Conservation (phyloP, 2,888 invertebrate species). For the Metacarcinus magister region DNA sequence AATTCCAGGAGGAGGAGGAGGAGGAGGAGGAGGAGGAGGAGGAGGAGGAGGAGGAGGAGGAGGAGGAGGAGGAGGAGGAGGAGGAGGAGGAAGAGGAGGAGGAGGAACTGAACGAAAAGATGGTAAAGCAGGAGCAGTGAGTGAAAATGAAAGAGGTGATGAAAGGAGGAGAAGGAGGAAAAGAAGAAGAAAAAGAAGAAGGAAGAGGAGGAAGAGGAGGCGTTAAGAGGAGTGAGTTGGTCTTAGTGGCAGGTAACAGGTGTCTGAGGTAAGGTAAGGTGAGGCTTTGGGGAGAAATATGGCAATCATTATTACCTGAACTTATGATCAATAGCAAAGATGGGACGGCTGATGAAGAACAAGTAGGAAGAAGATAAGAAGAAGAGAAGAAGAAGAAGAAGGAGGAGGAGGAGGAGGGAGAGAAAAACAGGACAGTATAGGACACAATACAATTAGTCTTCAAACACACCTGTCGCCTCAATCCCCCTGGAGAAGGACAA, state of each 20-base stretch:
- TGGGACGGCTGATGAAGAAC: no score
- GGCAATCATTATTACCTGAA: no score
- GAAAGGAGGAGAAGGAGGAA: not conserved
- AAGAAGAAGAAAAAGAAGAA: not conserved
- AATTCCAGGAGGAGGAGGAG: not conserved
- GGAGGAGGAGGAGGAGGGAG: not conserved
- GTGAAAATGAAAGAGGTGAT: not conserved
- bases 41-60: not conserved
- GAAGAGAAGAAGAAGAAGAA: no score
- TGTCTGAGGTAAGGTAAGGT: no score
- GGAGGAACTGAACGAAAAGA: not conserved
- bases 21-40: slow-evolving; percentile 14
- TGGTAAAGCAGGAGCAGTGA: no score
- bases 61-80: not conserved
- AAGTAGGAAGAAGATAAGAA: no score
- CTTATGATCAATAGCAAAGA: no score
- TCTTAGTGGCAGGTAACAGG: no score
- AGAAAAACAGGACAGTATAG: not conserved
- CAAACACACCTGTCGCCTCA: not conserved
- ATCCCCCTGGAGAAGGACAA: not conserved
- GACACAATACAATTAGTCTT: not conserved
- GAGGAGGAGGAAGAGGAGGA: not conserved
- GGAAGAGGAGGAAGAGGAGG: not conserved
- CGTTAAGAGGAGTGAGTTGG: not conserved
- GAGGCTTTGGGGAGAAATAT: no score